phyloP scores from a whole-genome alignment of 2,888 invertebrate species.

The Tenthredo notha region DNA sequence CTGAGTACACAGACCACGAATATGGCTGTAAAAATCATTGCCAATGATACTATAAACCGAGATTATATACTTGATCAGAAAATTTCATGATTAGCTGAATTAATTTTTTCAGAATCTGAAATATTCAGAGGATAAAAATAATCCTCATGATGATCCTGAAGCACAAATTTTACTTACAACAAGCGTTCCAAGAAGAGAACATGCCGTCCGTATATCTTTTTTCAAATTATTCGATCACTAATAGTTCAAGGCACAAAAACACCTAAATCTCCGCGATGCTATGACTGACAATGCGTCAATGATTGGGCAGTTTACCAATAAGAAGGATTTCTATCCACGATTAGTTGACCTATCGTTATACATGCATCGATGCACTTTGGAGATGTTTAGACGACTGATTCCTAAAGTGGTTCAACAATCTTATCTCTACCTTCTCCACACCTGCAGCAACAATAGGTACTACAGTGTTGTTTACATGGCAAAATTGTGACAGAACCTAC shows the following conservation, averaged over 20 bases:
- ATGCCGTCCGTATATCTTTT: slow-evolving; percentile 54
- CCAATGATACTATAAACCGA: background rate
- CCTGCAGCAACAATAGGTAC: background rate
- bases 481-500: background rate
- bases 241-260: background rate
- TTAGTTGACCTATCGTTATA: background rate
- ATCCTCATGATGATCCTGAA: background rate
- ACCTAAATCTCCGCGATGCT: background rate
- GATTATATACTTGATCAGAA: background rate
- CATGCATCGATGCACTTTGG: background rate
- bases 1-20: background rate
- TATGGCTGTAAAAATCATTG: background rate
- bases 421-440: background rate
- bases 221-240: background rate
- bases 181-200: slow-evolving; percentile 63
- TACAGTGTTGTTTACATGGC: background rate
- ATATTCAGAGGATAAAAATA: background rate
- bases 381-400: slow-evolving; percentile 14
- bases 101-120: background rate
- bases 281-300: background rate
- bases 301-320: background rate
- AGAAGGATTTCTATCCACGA: background rate
- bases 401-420: background rate
- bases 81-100: background rate
- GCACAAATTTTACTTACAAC: slow-evolving; percentile 67